Evolutionary conservation across 1,140 invertebrate species (phyloP), one percentile per base, ranked within the genome.

Genomic region (Cydia amplana): DNA sequence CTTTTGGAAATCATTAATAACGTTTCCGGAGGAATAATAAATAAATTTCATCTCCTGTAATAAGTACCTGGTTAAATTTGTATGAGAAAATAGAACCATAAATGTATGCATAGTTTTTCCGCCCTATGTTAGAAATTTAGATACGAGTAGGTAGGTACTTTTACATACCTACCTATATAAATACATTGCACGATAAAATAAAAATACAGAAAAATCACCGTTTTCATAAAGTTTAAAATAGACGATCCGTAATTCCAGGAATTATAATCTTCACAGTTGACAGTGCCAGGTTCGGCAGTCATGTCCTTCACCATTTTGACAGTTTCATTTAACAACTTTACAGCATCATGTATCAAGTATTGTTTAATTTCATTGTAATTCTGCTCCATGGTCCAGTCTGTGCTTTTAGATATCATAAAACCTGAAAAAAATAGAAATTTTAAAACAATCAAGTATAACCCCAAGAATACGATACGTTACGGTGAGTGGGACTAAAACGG

Each of bases 191-290:
- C 49, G 0, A 51, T 70, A 65, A 73, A 77, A 74, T 67, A 75
- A 63, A 18, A 73, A 74, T 64, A 9, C 10, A 51, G 43, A 55
- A 1, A 32, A 83, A 79, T 76, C 80, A 92, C 91, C 43, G 91
- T 91, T 79, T 84, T 90, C 88, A 92, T 91, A 80, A 92, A 91
- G 80, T 88, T 91, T 25, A 90, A 70, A 9, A 92, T 73, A 3
- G 89, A 82, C 3, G 91, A 87, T 16, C 91, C 91, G 65, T 87
- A 87, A 2, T 67, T 77, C 91, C 91, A 92, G 0, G 89, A 77
- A 2, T 87, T 78, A 40, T 83, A 83, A 32, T 79, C 79, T 36
- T 89, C 83, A 79, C 90, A 91, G 46, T 74, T 82, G 32, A 70
- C 4, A 91, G 70, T 14, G 74, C 65, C 43, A 74, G 64, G 55